These are phyloP conservation scores for Cephalopterus ornatus DNA, from an alignment of 2,113 vertebrate species.

Conservation along the genomic window DNA sequence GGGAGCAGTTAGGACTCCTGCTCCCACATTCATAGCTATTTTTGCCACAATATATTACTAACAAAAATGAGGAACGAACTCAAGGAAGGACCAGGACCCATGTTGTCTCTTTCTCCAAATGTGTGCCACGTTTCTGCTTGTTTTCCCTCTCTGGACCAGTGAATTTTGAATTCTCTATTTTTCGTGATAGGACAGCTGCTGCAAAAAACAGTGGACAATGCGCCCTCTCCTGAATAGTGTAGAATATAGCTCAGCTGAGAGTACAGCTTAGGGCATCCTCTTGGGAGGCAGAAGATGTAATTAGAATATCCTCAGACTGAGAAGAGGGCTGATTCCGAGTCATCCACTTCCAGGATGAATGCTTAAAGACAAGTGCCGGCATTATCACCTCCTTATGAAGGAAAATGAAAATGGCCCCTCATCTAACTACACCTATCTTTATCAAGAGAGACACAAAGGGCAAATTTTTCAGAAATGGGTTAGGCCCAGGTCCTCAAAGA, in stretches of 20 bases:
- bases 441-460: conserved; percentile 55
- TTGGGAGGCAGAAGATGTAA: conserved; percentile 15
- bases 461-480: conserved; percentile 52
- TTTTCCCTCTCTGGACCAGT: not conserved
- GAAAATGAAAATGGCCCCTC: conserved; percentile 56
- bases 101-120: not conserved
- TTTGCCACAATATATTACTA: not conserved
- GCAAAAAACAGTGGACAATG: not conserved
- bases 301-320: conserved; percentile 18
- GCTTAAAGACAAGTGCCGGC: conserved; percentile 52
- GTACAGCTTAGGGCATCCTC: not conserved
- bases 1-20: not conserved
- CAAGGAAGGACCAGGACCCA: not conserved
- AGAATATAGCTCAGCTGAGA: not conserved
- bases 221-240: not conserved
- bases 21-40: not conserved
- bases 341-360: conserved; percentile 38
- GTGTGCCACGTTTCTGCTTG: not conserved
- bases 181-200: not conserved
- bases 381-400: conserved; percentile 48
- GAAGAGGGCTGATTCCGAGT: conserved; percentile 17
- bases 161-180: not conserved
- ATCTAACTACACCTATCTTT: conserved; percentile 45
- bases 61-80: not conserved
- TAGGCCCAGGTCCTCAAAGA: conserved; percentile 50